Evolutionary conservation across 2,888 invertebrate genomes (phyloP).

Genomic region (Platycnemis pennipes): DNA sequence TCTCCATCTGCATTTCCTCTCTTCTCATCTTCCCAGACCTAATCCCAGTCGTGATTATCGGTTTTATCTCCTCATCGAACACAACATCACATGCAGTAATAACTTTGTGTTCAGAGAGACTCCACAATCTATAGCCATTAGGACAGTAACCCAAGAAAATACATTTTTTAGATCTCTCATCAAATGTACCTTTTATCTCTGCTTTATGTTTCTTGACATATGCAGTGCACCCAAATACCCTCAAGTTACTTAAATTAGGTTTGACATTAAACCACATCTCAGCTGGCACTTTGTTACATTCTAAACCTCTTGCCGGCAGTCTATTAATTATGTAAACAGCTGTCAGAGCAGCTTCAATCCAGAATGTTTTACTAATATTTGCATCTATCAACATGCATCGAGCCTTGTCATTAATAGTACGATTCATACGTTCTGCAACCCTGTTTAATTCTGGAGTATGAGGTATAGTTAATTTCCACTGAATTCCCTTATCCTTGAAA

Average conservation of each 20-base stretch:
- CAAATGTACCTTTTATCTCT: not conserved
- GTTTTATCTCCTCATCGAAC: too few relatives aligned
- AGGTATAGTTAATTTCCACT: not conserved
- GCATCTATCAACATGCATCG: not conserved
- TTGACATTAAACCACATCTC: not conserved
- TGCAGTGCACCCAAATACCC: not conserved
- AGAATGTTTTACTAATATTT: not conserved
- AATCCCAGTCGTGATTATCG: too few relatives aligned
- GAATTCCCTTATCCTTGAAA: not conserved
- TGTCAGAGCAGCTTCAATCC: conserved; percentile 1
- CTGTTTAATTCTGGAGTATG: not conserved
- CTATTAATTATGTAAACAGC: not conserved
- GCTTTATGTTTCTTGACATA: not conserved
- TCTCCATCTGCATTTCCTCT: too few relatives aligned
- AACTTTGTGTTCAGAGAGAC: too few relatives aligned
- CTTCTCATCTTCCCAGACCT: too few relatives aligned
- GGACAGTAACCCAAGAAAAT: not conserved
- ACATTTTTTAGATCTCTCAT: not conserved
- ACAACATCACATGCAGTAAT: too few relatives aligned
- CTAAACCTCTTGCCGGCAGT: not conserved
- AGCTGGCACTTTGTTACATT: not conserved
- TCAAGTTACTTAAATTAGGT: too few relatives aligned
- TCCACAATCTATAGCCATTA: too few relatives aligned
- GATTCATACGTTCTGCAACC: not conserved
- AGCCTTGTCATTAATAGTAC: not conserved